Percentiles rank a stretch among this genome's conserved stretches.
phyloP scores from a whole-genome alignment of 2,113 vertebrate genomes.

The Smithornis capensis region DNA sequence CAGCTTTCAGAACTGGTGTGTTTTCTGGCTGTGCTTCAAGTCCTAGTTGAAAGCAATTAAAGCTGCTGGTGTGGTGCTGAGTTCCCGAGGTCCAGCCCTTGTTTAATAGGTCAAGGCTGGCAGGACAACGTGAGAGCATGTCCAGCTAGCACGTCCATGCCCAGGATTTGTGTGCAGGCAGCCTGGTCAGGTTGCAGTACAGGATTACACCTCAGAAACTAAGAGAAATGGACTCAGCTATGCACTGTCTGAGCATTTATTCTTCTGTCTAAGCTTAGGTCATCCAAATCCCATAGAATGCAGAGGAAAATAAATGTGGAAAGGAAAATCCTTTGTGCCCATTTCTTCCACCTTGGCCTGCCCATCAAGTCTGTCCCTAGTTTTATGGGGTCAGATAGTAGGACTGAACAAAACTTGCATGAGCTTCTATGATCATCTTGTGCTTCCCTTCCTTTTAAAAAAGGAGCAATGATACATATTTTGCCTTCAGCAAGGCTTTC shows the following conservation, averaged over 20 bases:
- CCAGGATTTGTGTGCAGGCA: background rate
- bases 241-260: rapidly evolving
- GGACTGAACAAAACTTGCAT: background rate
- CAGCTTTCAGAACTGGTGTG: background rate
- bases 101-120: background rate
- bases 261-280: background rate
- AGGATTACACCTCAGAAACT: background rate
- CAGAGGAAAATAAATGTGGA: background rate
- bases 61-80: background rate
- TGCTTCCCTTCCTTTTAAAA: background rate
- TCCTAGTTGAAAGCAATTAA: background rate
- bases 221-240: rapidly evolving
- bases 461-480: background rate
- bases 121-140: rapidly evolving
- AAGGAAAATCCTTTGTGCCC: background rate
- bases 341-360: background rate
- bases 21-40: background rate
- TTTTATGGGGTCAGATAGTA: background rate
- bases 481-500: background rate
- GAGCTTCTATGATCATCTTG: background rate
- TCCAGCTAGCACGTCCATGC: background rate
- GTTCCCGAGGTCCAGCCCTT: background rate
- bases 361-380: background rate
- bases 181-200: rapidly evolving
- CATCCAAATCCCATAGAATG: background rate